Conservation (phyloP, 2,797 vertebrate genomes). For the Betta splendens region DNA sequence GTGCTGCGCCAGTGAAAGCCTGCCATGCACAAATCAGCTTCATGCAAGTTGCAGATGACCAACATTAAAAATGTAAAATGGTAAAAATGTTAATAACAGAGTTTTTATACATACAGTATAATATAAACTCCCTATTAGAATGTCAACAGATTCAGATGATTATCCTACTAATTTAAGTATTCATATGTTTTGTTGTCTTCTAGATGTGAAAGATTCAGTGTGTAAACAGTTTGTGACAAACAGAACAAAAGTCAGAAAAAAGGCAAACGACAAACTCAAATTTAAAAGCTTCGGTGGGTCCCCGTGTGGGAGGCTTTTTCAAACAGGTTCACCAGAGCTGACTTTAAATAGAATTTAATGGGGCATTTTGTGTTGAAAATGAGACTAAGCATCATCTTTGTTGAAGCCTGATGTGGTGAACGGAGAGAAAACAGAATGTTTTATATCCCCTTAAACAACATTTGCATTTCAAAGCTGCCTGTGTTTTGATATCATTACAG, state of each 20-base stretch:
- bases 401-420: conserved; percentile 47
- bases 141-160: too few species aligned
- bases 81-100: too few species aligned
- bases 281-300: conserved; percentile 47
- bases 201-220: conserved; percentile 9
- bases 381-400: conserved; percentile 64
- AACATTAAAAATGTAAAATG: too few species aligned
- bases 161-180: too few species aligned
- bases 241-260: conserved; percentile 16
- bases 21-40: too few species aligned
- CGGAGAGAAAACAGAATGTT: conserved; percentile 56
- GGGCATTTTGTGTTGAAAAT: conserved; percentile 61
- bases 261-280: conserved; percentile 7
- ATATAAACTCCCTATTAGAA: too few species aligned
- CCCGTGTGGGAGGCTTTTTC: conserved; percentile 54
- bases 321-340: conserved; percentile 51
- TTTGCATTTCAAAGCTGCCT: conserved; percentile 74
- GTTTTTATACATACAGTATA: too few species aligned
- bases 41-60: too few species aligned
- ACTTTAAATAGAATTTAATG: conserved; percentile 69
- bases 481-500: conserved; percentile 70
- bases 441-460: conserved; percentile 61
- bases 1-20: too few species aligned
- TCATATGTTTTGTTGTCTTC: background rate
- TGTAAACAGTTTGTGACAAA: background rate